Evolutionary conservation across 2,113 vertebrate species (phyloP).

Genomic region (Seriola rivoliana): DNA sequence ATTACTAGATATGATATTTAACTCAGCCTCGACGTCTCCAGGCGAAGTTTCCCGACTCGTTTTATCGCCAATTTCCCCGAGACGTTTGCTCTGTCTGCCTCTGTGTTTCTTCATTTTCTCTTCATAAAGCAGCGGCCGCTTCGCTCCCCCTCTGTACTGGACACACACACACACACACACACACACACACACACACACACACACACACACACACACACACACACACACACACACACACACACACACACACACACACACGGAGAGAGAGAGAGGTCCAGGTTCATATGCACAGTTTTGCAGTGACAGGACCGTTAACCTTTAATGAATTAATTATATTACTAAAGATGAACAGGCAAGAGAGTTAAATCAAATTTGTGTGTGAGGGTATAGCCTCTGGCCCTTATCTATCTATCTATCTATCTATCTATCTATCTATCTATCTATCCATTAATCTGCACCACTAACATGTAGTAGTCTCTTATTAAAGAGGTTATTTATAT

Average conservation of each 20-base stretch:
- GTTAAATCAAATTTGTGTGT: slow-evolving; percentile 53
- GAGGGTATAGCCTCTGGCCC: slow-evolving; percentile 26
- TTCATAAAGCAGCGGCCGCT: slow-evolving; percentile 5
- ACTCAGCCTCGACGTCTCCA: slow-evolving; percentile 51
- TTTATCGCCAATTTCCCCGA: slow-evolving; percentile 53
- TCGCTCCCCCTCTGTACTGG: background rate
- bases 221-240: background rate
- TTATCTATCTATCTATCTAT: slow-evolving; percentile 19
- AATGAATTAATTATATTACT: slow-evolving; percentile 65
- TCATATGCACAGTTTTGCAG: slow-evolving; percentile 39
- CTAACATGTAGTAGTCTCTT: background rate
- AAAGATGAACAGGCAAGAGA: slow-evolving; percentile 46
- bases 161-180: background rate
- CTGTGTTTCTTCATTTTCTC: slow-evolving; percentile 31
- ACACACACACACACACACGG: background rate
- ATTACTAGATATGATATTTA: slow-evolving; percentile 78
- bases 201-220: no score
- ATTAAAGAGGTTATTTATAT: background rate
- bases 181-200: slow-evolving; percentile 4
- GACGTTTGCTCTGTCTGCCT: slow-evolving; percentile 17
- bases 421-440: slow-evolving; percentile 31
- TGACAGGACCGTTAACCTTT: slow-evolving; percentile 65
- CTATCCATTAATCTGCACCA: slow-evolving; percentile 1
- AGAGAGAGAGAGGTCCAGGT: background rate
- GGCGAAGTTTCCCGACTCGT: slow-evolving; percentile 36